These are phyloP conservation scores for Actinernus sp. DNA, from an alignment of 92 coral and sea anemone species.

Conservation along the genomic window DNA sequence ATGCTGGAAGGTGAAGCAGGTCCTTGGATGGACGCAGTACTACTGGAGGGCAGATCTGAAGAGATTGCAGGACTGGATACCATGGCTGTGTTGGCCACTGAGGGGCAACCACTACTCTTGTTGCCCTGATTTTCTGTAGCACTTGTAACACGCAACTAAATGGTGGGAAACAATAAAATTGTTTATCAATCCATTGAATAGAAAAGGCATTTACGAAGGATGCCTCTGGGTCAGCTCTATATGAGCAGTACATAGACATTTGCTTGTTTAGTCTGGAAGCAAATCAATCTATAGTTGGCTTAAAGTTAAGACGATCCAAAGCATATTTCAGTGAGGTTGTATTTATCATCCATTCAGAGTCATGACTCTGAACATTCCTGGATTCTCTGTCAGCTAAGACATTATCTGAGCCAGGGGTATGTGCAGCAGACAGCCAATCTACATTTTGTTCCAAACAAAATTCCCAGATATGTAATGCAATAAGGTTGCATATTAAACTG, in stretches of 20 bases:
- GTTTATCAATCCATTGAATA: constrained; percentile 44
- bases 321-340: constrained; percentile 21
- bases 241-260: constrained; percentile 45
- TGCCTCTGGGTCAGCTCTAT: constrained; percentile 57
- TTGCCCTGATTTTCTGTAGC: no score
- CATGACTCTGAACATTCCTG: constrained; percentile 28
- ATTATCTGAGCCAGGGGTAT: constrained; percentile 39
- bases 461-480: no score
- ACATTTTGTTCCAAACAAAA: no score
- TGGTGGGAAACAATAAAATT: constrained; percentile 70
- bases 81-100: no score
- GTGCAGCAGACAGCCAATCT: no score
- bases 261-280: constrained; percentile 60
- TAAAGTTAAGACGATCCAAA: constrained; percentile 10
- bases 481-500: no score
- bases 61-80: no score
- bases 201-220: constrained; percentile 49
- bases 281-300: constrained; percentile 48
- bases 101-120: no score
- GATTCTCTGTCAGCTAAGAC: constrained; percentile 57
- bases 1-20: constrained; percentile 45
- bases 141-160: constrained; percentile 55
- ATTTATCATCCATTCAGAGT: constrained; percentile 58
- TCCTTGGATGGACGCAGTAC: constrained; percentile 27
- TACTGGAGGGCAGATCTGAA: constrained; percentile 40